Evolutionary conservation across 2,888 invertebrate genomes (phyloP).

Genomic region (Euzetes globulus): DNA sequence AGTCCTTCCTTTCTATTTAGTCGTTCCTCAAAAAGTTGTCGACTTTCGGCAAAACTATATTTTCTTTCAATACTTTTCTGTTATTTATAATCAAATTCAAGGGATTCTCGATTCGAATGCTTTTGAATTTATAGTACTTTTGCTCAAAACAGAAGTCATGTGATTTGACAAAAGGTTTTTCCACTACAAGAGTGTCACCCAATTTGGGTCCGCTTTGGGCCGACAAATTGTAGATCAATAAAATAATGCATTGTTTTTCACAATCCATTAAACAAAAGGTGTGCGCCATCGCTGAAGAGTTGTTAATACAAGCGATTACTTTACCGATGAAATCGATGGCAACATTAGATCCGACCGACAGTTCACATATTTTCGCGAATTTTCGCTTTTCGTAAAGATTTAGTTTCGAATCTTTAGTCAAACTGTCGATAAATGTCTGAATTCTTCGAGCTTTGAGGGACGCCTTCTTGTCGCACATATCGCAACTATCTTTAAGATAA

Average conservation of each 20-base stretch:
- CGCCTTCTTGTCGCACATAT: not conserved
- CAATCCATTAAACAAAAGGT: constrained; percentile 73
- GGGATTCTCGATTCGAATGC: constrained; percentile 12
- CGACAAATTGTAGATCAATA: constrained; percentile 76
- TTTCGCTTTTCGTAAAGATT: not conserved
- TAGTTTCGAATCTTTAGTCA: not conserved
- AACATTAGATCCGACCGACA: not conserved
- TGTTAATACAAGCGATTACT: constrained; percentile 16
- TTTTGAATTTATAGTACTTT: constrained; percentile 6
- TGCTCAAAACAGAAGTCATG: constrained; percentile 5
- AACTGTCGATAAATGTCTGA: not conserved
- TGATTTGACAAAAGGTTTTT: constrained; percentile 56
- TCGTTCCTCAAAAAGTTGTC: not conserved
- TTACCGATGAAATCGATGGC: not conserved
- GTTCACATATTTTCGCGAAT: not conserved
- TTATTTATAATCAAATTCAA: not conserved
- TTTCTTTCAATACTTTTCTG: not conserved
- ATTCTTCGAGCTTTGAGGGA: constrained; percentile 1
- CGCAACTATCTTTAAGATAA: constrained; percentile 17
- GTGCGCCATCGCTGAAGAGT: constrained; percentile 35
- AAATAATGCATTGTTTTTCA: constrained; percentile 61
- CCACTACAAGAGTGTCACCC: constrained; percentile 72
- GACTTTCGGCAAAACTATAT: constrained; percentile 1
- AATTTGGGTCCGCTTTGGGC: constrained; percentile 72
- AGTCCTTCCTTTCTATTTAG: constrained; percentile 52